These are phyloP conservation scores for Cyclargus thomasi DNA, from an alignment of 1,140 invertebrate genomes.

Conservation along the genomic window DNA sequence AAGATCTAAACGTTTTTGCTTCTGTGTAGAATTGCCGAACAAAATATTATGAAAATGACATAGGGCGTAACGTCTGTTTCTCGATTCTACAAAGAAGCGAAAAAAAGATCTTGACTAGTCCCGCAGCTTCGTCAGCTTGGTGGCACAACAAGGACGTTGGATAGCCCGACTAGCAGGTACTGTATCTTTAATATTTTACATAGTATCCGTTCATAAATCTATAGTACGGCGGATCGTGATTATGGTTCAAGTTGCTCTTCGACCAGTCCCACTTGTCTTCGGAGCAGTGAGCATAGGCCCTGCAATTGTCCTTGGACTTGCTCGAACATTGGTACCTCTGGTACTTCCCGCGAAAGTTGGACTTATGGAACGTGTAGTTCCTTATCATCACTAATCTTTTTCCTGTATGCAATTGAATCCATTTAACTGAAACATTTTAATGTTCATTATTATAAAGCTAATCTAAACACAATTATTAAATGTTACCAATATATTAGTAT, in stretches of 20 bases:
- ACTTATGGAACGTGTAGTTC: conserved; percentile 15
- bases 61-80: no score
- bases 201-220: conserved; percentile 14
- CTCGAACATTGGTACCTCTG: conserved; percentile 5
- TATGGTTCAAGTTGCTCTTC: conserved; percentile 19
- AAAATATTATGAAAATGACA: no score
- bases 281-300: conserved; percentile 15
- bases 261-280: conserved; percentile 23
- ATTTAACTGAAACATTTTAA: conserved; percentile 19
- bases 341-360: conserved; percentile 2
- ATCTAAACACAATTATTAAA: neutral
- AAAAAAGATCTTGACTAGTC: no score
- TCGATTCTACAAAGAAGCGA: no score
- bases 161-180: no score
- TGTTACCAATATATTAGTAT: neutral
- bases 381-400: conserved; percentile 27
- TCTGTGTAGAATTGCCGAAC: no score
- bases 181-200: conserved; percentile 15
- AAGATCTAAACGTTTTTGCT: no score
- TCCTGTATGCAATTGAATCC: conserved; percentile 25
- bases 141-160: no score
- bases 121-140: no score
- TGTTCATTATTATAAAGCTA: neutral
- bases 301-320: conserved; percentile 16
- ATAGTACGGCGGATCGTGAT: conserved; percentile 25